Evolutionary conservation across 2,888 invertebrate species (phyloP).

Genomic region (Nyleta sp.): DNA sequence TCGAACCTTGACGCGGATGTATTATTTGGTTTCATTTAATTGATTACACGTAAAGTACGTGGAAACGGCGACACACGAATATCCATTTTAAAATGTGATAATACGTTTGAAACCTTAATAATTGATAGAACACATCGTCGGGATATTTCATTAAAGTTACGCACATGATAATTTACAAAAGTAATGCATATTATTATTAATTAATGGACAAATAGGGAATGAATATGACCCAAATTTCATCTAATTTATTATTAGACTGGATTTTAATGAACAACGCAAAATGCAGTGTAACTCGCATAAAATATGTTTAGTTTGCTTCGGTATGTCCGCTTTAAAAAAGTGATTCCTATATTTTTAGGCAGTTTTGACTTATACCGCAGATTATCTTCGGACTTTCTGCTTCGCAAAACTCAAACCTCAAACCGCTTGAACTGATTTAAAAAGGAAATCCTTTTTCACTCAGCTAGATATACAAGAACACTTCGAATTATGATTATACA

Average conservation of each 20-base stretch:
- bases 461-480: slow-evolving; percentile 59
- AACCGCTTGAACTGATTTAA: slow-evolving; percentile 62
- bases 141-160: slow-evolving; percentile 7
- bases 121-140: not conserved
- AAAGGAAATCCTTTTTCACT: slow-evolving; percentile 60
- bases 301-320: not conserved
- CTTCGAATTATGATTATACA: slow-evolving; percentile 61
- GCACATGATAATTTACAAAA: not conserved
- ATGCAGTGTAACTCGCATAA: too few relatives aligned
- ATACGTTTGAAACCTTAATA: not conserved
- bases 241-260: not conserved
- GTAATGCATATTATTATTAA: not conserved
- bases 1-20: not conserved
- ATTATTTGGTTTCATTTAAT: not conserved
- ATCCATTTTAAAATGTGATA: not conserved
- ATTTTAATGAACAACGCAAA: slow-evolving; percentile 3
- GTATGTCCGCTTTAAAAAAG: slow-evolving; percentile 42
- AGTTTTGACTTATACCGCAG: slow-evolving; percentile 55
- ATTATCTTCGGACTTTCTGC: slow-evolving; percentile 59
- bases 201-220: not conserved
- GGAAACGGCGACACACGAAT: not conserved
- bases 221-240: not conserved
- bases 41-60: not conserved
- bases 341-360: slow-evolving; percentile 47
- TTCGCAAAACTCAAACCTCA: slow-evolving; percentile 51